These are phyloP conservation scores for Caenorhabditis sp. DNA, from an alignment of 2,888 invertebrate species.

Conservation along the genomic window DNA sequence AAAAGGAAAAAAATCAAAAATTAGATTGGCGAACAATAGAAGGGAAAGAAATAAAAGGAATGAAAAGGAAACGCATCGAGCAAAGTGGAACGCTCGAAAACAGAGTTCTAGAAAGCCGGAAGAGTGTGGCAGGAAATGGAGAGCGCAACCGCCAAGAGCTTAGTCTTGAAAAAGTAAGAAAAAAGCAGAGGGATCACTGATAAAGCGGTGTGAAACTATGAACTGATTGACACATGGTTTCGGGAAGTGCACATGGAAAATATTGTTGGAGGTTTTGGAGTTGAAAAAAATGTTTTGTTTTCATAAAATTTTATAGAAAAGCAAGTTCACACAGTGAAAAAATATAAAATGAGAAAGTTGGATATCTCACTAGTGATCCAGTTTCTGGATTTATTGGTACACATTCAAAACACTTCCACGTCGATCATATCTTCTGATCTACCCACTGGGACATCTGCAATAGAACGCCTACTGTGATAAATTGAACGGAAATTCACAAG, in stretches of 20 bases:
- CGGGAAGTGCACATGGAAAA: neutral
- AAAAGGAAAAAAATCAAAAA: constrained; percentile 8
- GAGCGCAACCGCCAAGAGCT: constrained; percentile 7
- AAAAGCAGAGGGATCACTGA: constrained; percentile 18
- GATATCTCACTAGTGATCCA: too few species aligned
- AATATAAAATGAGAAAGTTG: too few species aligned
- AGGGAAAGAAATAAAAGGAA: constrained; percentile 17
- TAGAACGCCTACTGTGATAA: too few species aligned
- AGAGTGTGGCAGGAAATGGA: constrained; percentile 20
- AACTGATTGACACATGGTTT: constrained; percentile 2
- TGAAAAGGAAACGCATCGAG: constrained; percentile 43
- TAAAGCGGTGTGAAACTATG: neutral
- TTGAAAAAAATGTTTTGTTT: too few species aligned
- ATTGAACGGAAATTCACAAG: too few species aligned
- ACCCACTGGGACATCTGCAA: too few species aligned
- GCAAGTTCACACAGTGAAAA: neutral
- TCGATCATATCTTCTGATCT: too few species aligned
- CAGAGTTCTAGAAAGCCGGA: constrained; percentile 41
- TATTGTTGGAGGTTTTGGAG: neutral
- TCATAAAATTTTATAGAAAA: neutral
- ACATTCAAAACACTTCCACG: too few species aligned
- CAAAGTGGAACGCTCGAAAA: constrained; percentile 48
- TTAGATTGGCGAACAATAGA: neutral
- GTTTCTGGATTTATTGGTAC: too few species aligned
- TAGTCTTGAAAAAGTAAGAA: constrained; percentile 6